Percentiles rank a stretch among this genome's conserved stretches.
Conservation (phyloP, 2,113 vertebrate species). For the Poicephalus gulielmi region DNA sequence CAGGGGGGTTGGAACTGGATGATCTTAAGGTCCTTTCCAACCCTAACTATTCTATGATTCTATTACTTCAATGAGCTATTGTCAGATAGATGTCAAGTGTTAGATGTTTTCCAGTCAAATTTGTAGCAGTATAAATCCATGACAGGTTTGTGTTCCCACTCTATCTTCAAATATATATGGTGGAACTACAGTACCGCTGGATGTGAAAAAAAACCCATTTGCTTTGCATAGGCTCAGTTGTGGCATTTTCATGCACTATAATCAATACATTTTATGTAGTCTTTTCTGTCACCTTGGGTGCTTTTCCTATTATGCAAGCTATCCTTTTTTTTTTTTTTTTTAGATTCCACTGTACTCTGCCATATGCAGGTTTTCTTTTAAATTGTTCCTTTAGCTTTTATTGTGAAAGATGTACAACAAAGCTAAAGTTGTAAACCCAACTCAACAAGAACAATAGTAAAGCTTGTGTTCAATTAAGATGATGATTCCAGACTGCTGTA, state of each 20-base stretch:
- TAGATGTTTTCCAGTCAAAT: constrained; percentile 5
- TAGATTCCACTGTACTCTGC: not conserved
- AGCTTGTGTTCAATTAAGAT: constrained; percentile 13
- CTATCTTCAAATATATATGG: not conserved
- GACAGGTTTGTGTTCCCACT: not conserved
- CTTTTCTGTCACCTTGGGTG: not conserved
- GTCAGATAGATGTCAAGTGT: constrained; percentile 23
- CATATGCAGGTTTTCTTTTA: not conserved
- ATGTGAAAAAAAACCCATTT: not conserved
- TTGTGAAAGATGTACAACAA: not conserved
- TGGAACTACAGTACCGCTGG: not conserved
- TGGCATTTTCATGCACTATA: not conserved
- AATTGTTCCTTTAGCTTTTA: not conserved
- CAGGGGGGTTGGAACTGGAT: not conserved
- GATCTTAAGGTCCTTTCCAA: not conserved
- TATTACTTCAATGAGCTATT: not conserved
- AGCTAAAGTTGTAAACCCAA: constrained; percentile 4
- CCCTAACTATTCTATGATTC: not conserved
- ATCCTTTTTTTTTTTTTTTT: not conserved
- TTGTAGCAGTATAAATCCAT: not conserved
- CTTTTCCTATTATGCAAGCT: not conserved
- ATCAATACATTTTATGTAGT: not conserved
- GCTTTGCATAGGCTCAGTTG: not conserved
- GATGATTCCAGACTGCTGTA: constrained; percentile 6
- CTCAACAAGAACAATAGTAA: constrained; percentile 32